These are phyloP conservation scores for Drosophila obscura DNA, from an alignment of 1,140 invertebrate genomes.

Conservation along the genomic window DNA sequence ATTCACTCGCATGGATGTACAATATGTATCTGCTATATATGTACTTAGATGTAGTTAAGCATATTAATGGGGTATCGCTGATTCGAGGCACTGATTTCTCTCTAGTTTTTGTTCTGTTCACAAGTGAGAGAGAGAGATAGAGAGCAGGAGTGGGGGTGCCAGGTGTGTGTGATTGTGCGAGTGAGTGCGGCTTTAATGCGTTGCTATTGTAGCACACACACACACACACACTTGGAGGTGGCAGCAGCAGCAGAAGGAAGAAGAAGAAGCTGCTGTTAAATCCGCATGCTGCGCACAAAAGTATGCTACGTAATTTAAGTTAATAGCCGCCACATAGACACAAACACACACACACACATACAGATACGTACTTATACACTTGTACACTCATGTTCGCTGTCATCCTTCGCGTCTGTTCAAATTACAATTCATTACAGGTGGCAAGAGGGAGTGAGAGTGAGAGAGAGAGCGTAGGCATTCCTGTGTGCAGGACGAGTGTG, in stretches of 20 bases:
- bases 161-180: slow-evolving; percentile 9
- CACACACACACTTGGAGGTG: neutral
- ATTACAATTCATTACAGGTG: slow-evolving; percentile 76
- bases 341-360: neutral
- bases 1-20: too few species aligned
- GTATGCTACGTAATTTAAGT: slow-evolving; percentile 79
- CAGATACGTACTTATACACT: neutral
- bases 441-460: slow-evolving; percentile 21
- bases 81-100: too few species aligned
- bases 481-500: neutral
- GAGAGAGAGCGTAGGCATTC: neutral
- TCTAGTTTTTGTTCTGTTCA: too few species aligned
- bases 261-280: slow-evolving; percentile 54
- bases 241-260: slow-evolving; percentile 17
- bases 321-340: slow-evolving; percentile 59
- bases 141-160: too few species aligned
- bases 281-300: slow-evolving; percentile 62
- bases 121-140: too few species aligned
- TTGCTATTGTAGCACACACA: slow-evolving; percentile 34
- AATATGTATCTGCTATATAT: too few species aligned
- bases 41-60: too few species aligned
- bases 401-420: slow-evolving; percentile 65
- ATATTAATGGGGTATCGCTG: too few species aligned
- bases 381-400: slow-evolving; percentile 8
- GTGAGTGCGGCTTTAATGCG: slow-evolving; percentile 62